These are phyloP conservation scores for Heliconius hortense DNA, from an alignment of 2,888 invertebrate species.

Conservation along the genomic window DNA sequence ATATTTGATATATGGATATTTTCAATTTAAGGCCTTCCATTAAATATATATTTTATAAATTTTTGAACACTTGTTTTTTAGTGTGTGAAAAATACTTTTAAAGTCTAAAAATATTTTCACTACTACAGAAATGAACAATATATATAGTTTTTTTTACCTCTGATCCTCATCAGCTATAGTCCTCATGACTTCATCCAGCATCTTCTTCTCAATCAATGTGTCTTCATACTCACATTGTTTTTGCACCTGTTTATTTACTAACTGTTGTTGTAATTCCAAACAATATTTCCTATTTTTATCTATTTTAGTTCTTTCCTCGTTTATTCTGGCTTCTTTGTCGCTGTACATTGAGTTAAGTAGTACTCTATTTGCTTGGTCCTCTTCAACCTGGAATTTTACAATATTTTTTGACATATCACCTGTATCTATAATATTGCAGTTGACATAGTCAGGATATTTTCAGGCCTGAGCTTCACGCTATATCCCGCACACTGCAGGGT, in stretches of 20 bases:
- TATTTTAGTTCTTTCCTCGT: conserved; percentile 54
- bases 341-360: conserved; percentile 63
- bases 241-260: conserved; percentile 76
- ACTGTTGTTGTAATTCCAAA: conserved; percentile 81
- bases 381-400: conserved; percentile 56
- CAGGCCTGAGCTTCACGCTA: too few relatives aligned
- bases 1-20: too few relatives aligned
- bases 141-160: conserved; percentile 57
- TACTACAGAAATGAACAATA: too few relatives aligned
- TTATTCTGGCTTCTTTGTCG: conserved; percentile 63
- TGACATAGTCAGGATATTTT: too few relatives aligned
- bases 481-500: too few relatives aligned
- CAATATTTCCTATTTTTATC: conserved; percentile 64
- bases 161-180: conserved; percentile 84
- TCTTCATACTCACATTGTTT: conserved; percentile 81
- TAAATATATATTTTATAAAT: too few relatives aligned
- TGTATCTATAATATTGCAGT: too few relatives aligned
- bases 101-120: too few relatives aligned
- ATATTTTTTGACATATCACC: neutral
- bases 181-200: conserved; percentile 82
- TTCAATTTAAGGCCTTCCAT: too few relatives aligned
- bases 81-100: too few relatives aligned
- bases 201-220: conserved; percentile 82
- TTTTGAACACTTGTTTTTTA: too few relatives aligned
- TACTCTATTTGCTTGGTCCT: conserved; percentile 60